Evolutionary conservation across 2,888 invertebrate genomes (phyloP).

Genomic region (Drosophila nr. perissopoda): DNA sequence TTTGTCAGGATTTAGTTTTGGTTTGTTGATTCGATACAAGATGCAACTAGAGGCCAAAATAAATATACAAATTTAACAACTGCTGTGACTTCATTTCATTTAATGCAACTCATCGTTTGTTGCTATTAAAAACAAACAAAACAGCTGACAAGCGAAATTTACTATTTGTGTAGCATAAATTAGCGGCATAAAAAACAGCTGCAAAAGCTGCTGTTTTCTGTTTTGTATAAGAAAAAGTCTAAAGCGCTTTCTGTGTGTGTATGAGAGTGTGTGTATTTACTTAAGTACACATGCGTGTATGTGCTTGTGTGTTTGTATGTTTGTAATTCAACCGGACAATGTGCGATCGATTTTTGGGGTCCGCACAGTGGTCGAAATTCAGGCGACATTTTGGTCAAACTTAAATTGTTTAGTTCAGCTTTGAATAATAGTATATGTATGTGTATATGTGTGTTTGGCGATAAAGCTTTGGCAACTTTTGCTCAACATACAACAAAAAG

Average conservation of each 20-base stretch:
- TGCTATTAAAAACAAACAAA: conserved; percentile 19
- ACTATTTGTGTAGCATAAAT: conserved; percentile 38
- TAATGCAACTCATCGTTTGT: conserved; percentile 4
- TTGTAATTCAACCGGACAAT: conserved; percentile 54
- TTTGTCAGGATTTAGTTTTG: conserved; percentile 32
- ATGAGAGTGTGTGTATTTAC: conserved; percentile 12
- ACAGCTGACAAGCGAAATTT: conserved; percentile 43
- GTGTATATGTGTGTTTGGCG: conserved; percentile 2
- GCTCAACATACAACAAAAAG: conserved; percentile 9
- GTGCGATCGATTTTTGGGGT: conserved; percentile 73
- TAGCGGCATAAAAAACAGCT: conserved; percentile 66
- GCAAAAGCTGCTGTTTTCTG: conserved; percentile 34
- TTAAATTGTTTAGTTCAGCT: conserved; percentile 2
- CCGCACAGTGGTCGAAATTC: conserved; percentile 41
- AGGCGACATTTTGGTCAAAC: conserved; percentile 1
- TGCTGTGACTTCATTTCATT: conserved; percentile 10
- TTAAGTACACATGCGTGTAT: conserved; percentile 8
- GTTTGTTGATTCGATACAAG: conserved; percentile 50
- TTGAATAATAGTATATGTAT: background rate
- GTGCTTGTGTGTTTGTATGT: conserved; percentile 23
- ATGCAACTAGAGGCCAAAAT: conserved; percentile 19
- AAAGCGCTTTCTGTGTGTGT: conserved; percentile 9
- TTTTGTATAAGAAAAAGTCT: conserved; percentile 16
- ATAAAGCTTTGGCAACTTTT: conserved; percentile 43
- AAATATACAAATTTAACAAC: conserved; percentile 3